These are phyloP conservation scores for Donacobius atricapilla DNA, from an alignment of 2,113 vertebrate genomes.

Conservation along the genomic window DNA sequence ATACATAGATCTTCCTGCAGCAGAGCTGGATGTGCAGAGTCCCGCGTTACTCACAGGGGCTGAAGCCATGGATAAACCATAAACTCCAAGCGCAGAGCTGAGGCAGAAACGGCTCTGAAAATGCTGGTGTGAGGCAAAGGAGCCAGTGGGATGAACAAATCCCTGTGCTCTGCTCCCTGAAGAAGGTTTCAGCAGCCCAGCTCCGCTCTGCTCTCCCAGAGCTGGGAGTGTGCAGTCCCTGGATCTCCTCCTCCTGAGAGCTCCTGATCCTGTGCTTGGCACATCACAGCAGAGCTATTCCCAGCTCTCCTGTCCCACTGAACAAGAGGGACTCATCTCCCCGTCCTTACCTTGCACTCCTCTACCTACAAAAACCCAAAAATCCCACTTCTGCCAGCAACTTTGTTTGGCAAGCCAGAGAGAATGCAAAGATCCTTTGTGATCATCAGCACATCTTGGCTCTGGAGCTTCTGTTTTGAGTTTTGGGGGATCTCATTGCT, in stretches of 20 bases:
- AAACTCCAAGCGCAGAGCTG: not conserved
- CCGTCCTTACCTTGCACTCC: not conserved
- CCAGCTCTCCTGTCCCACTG: not conserved
- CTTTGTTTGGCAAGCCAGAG: not conserved
- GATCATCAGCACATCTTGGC: not conserved
- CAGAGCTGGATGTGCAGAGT: not conserved
- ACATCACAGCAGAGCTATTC: not conserved
- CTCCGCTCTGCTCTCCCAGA: not conserved
- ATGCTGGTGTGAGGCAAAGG: not conserved
- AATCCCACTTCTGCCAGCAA: not conserved
- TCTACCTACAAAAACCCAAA: rapidly evolving
- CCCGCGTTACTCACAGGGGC: not conserved
- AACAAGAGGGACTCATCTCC: not conserved
- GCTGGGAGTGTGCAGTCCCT: rapidly evolving
- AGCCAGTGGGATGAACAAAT: rapidly evolving
- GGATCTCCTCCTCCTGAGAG: not conserved
- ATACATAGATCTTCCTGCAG: not conserved
- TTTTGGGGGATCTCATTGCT: not conserved
- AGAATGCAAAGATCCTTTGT: not conserved
- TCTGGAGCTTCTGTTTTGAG: not conserved
- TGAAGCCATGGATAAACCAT: rapidly evolving
- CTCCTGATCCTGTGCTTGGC: not conserved
- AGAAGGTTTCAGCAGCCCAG: not conserved
- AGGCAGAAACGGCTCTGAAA: not conserved
- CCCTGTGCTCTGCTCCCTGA: not conserved